These are phyloP conservation scores for Aldabrachelys gigantea DNA, from an alignment of 2,113 vertebrate genomes.

Conservation along the genomic window DNA sequence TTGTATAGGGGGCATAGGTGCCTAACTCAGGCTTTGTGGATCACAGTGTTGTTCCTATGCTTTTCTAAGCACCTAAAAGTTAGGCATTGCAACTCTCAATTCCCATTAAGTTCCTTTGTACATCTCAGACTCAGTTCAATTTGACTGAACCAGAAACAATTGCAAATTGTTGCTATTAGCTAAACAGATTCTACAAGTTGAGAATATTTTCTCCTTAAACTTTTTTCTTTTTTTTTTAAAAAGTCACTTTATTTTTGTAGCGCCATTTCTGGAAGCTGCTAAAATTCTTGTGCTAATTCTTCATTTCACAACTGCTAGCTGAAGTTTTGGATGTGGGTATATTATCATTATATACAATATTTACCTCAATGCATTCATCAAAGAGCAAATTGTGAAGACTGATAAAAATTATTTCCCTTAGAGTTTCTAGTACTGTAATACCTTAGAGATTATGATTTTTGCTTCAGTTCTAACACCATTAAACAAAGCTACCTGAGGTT, in stretches of 20 bases:
- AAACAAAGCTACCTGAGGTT: background rate
- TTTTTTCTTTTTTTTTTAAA: background rate
- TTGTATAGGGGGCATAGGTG: too few relatives aligned
- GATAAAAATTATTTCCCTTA: fast-evolving
- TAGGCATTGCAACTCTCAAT: too few relatives aligned
- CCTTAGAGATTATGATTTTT: background rate
- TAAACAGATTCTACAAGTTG: background rate
- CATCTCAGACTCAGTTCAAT: background rate
- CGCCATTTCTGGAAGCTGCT: background rate
- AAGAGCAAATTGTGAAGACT: background rate
- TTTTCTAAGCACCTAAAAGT: too few relatives aligned
- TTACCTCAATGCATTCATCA: background rate
- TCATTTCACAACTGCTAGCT: background rate
- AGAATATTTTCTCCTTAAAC: background rate
- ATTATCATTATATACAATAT: fast-evolving
- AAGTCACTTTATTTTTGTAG: background rate
- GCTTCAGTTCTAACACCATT: background rate
- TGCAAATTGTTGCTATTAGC: background rate
- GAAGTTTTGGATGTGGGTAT: background rate
- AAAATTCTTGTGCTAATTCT: background rate
- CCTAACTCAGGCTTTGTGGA: too few relatives aligned
- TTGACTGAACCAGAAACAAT: background rate
- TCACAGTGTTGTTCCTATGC: too few relatives aligned
- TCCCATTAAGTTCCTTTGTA: too few relatives aligned
- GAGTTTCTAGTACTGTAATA: background rate